These are phyloP conservation scores for Drosophila athabasca DNA, from an alignment of 1,140 invertebrate species.

Conservation along the genomic window DNA sequence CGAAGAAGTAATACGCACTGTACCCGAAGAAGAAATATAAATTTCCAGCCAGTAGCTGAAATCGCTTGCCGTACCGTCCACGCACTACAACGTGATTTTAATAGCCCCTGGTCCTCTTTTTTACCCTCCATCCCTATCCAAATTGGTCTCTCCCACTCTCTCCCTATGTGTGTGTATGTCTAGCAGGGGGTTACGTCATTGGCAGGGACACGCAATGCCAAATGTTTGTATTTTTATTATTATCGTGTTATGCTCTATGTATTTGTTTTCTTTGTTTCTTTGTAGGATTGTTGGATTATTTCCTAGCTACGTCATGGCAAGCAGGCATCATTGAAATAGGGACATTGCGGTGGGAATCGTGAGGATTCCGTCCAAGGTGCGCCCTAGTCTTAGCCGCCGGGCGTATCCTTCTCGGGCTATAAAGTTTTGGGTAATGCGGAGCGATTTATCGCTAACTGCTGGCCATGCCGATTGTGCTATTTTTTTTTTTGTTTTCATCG, in stretches of 20 bases:
- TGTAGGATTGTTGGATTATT: constrained; percentile 47
- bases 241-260: constrained; percentile 42
- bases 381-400: constrained; percentile 19
- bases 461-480: constrained; percentile 34
- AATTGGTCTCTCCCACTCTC: not conserved
- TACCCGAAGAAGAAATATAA: constrained; percentile 32
- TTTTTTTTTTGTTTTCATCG: constrained; percentile 15
- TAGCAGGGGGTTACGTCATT: constrained; percentile 63
- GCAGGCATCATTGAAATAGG: not conserved
- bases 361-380: constrained; percentile 23
- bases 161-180: constrained; percentile 1
- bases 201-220: constrained; percentile 67
- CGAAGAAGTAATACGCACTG: constrained; percentile 9
- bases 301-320: constrained; percentile 38
- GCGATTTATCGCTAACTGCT: constrained; percentile 45
- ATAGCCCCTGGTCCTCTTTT: not conserved
- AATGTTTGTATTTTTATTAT: constrained; percentile 71
- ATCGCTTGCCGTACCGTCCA: not conserved
- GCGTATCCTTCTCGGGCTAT: constrained; percentile 25
- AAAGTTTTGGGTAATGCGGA: constrained; percentile 17
- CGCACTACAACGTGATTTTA: constrained; percentile 29
- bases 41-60: constrained; percentile 9
- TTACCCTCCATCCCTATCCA: not conserved
- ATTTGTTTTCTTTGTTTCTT: constrained; percentile 43
- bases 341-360: not conserved